A percentile compares a stretch with the other conserved stretches of the same genome.
Conservation (phyloP, 2,888 invertebrate genomes). For the Chouioia cunea region DNA sequence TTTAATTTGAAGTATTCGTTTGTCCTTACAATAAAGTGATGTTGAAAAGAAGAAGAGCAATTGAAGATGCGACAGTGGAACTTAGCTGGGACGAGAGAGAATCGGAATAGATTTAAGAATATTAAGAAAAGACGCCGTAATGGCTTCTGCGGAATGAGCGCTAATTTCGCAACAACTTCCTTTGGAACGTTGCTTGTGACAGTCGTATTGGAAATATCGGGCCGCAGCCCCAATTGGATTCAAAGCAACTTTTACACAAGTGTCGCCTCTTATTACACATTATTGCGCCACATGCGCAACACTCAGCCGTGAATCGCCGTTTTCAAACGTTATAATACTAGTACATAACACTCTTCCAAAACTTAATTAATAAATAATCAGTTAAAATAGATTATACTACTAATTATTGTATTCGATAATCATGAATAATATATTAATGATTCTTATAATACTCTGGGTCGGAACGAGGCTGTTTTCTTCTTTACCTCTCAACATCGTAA, state of each 20-base stretch:
- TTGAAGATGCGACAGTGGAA: conserved; percentile 56
- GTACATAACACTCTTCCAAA: conserved; percentile 63
- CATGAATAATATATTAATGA: conserved; percentile 69
- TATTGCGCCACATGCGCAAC: conserved; percentile 38
- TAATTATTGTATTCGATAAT: conserved; percentile 67
- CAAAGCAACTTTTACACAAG: conserved; percentile 41
- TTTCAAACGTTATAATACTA: conserved; percentile 58
- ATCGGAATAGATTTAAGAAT: conserved; percentile 61
- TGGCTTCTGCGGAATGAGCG: conserved; percentile 48
- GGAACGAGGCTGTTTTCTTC: conserved; percentile 47
- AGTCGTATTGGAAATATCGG: conserved; percentile 41
- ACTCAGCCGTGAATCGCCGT: conserved; percentile 35
- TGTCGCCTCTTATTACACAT: conserved; percentile 21
- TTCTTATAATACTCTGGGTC: conserved; percentile 67
- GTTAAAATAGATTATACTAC: conserved; percentile 68
- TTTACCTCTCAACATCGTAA: neutral
- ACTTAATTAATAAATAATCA: conserved; percentile 69
- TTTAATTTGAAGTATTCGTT: conserved; percentile 58
- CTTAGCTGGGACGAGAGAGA: conserved; percentile 56
- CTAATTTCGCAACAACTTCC: conserved; percentile 44
- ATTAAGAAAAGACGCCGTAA: conserved; percentile 50
- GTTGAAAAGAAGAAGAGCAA: conserved; percentile 46
- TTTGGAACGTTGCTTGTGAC: conserved; percentile 45
- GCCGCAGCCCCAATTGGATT: conserved; percentile 31
- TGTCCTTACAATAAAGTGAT: conserved; percentile 57